phyloP scores from a whole-genome alignment of 2,888 invertebrate genomes.

The Platynereis dumerilii region DNA sequence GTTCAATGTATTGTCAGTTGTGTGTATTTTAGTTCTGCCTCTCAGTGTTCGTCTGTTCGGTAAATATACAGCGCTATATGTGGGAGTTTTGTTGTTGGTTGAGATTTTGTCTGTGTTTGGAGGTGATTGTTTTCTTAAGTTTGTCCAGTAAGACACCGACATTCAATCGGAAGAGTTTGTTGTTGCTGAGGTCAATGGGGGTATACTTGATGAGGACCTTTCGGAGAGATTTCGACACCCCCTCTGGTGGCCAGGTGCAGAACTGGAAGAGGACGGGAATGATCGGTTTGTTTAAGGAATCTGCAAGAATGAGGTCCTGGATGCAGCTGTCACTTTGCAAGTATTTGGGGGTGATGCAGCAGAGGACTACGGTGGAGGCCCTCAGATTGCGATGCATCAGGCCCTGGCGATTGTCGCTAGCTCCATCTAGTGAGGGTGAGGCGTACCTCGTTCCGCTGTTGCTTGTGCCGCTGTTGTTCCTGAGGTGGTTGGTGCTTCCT shows the following conservation, averaged over 20 bases:
- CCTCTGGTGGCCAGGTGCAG: constrained; percentile 54
- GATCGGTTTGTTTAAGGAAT: constrained; percentile 55
- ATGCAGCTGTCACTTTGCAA: constrained; percentile 60
- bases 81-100: too few relatives aligned
- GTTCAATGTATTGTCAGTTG: too few relatives aligned
- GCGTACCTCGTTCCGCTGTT: constrained; percentile 36
- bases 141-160: constrained; percentile 48
- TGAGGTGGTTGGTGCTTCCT: constrained; percentile 21
- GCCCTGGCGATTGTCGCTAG: constrained; percentile 45
- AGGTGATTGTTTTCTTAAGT: constrained; percentile 49
- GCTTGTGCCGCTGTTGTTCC: constrained; percentile 50
- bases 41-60: too few relatives aligned
- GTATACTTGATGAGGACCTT: constrained; percentile 48
- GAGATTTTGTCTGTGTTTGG: too few relatives aligned
- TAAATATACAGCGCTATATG: too few relatives aligned
- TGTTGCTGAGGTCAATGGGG: constrained; percentile 57
- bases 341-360: constrained; percentile 60
- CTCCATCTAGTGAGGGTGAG: constrained; percentile 26
- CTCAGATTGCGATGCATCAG: constrained; percentile 58
- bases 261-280: constrained; percentile 55
- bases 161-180: constrained; percentile 56
- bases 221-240: constrained; percentile 51
- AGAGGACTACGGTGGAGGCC: constrained; percentile 49
- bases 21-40: too few relatives aligned
- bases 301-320: constrained; percentile 58